These are phyloP conservation scores for Nibea albiflora DNA, from an alignment of 2,113 vertebrate species.

Conservation along the genomic window DNA sequence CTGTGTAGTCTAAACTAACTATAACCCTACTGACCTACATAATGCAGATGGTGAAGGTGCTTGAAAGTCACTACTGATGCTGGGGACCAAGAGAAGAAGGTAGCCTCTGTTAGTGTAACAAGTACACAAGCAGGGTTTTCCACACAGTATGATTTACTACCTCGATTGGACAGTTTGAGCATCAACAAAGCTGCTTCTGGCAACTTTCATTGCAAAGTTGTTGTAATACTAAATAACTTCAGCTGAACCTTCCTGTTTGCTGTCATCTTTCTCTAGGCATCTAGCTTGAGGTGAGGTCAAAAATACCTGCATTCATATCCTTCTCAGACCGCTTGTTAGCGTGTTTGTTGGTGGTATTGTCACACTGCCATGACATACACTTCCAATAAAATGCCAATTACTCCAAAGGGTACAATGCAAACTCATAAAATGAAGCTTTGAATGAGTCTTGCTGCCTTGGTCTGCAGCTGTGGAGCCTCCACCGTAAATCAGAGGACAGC, in stretches of 20 bases:
- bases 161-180: background rate
- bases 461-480: slow-evolving; percentile 34
- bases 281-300: background rate
- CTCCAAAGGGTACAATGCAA: slow-evolving; percentile 36
- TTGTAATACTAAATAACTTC: background rate
- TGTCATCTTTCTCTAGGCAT: background rate
- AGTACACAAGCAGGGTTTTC: background rate
- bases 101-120: background rate
- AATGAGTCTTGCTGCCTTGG: slow-evolving; percentile 34
- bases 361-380: slow-evolving; percentile 32
- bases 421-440: slow-evolving; percentile 61
- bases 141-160: background rate
- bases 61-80: background rate
- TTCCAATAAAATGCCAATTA: slow-evolving; percentile 66
- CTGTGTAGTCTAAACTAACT: background rate
- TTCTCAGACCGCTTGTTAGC: slow-evolving; percentile 29
- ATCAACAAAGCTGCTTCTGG: background rate
- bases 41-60: background rate
- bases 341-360: slow-evolving; percentile 29
- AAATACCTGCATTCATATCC: background rate
- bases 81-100: background rate
- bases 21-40: background rate
- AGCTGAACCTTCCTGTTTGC: background rate
- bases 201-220: background rate
- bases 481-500: slow-evolving; percentile 70